A percentile compares a stretch with the other conserved stretches of the same genome.
These are phyloP conservation scores for Toxonevra muliebris DNA, from an alignment of 2,888 invertebrate species.

Conservation along the genomic window DNA sequence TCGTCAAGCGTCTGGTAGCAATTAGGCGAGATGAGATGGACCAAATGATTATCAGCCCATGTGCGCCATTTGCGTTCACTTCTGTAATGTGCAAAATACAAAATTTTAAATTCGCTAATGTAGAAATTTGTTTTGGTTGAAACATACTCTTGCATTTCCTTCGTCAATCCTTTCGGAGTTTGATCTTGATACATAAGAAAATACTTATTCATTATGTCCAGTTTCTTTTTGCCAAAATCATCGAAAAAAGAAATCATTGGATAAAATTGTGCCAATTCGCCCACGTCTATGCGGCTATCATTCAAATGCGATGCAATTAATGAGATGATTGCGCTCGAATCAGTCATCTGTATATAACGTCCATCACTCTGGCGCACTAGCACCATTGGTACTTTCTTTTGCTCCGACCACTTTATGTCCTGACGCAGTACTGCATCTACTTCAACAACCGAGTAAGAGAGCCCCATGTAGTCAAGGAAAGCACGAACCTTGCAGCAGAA, in stretches of 20 bases:
- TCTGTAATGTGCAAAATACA: constrained; percentile 66
- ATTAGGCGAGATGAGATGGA: constrained; percentile 95
- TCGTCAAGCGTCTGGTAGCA: constrained; percentile 89
- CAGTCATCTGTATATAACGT: constrained; percentile 84
- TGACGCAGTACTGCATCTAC: constrained; percentile 94
- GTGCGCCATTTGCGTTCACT: constrained; percentile 94
- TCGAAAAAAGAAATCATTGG: constrained; percentile 76
- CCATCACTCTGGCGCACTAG: constrained; percentile 78
- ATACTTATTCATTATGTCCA: constrained; percentile 87
- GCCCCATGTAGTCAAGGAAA: constrained; percentile 89
- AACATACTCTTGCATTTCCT: constrained; percentile 70
- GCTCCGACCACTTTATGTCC: constrained; percentile 91
- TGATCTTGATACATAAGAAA: constrained; percentile 82
- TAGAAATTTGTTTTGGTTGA: neutral
- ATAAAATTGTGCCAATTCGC: constrained; percentile 79
- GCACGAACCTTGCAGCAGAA: constrained; percentile 94
- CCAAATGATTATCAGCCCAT: constrained; percentile 92
- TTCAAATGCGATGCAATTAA: constrained; percentile 80
- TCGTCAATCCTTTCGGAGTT: constrained; percentile 67
- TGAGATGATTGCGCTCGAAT: constrained; percentile 94
- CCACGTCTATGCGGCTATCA: constrained; percentile 70
- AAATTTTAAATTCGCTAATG: neutral
- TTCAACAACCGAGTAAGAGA: constrained; percentile 95
- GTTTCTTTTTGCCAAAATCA: constrained; percentile 73
- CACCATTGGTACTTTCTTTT: constrained; percentile 95